Base-by-base conservation (phyloP, 2,113 vertebrate genomes). In the Trematomus loennbergii region DNA sequence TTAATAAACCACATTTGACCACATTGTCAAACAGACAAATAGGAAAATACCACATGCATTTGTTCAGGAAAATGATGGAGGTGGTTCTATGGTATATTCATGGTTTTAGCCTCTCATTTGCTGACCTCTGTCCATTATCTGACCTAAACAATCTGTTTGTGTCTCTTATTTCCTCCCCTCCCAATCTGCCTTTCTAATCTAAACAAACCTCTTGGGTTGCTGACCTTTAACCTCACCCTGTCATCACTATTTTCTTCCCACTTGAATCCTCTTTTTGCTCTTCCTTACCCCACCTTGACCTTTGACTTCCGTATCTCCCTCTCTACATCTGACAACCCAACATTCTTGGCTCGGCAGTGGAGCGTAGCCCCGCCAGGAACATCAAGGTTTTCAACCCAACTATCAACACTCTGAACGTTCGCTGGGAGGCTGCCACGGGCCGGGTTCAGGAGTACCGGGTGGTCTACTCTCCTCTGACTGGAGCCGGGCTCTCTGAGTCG, bases 391-490 rank as follows among this genome's bases (percentile, higher is more conserved):
- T 95, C 91, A 98, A 98, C 87, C 98, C 98, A 11, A 95, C 97
- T 4, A 95, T 96, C 82, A 99, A 98, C 93, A 97, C 94, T 76
- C 93, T 99, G 74, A 97, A 97, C 7, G 96, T 99, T 53, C 97
- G 97, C 64, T 99, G 98, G 98, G 97, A 98, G 74, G 93, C 96
- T 13, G 97, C 98, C 11, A 96, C 96, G 0, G 97, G 97, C 46
- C 95, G 96, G 3, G 98, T 99, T 5, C 95, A 95, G 78, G 96
- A 98, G 88, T 99, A 99, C 11, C 95, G 96, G 18, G 87, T 99
- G 66, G 94, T 95, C 84, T 99, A 98, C 10, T 36, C 96, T 78
- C 95, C 98, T 17, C 18, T 95, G 18, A 89, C 87, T 70, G 97
- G 96, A 59, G 91, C 93, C 70, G 94, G 89, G 75, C 96, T 97